Percentiles rank a stretch among this genome's conserved stretches.
Evolutionary conservation across 2,797 vertebrate species (phyloP).

Genomic region (Nyctibius grandis): DNA sequence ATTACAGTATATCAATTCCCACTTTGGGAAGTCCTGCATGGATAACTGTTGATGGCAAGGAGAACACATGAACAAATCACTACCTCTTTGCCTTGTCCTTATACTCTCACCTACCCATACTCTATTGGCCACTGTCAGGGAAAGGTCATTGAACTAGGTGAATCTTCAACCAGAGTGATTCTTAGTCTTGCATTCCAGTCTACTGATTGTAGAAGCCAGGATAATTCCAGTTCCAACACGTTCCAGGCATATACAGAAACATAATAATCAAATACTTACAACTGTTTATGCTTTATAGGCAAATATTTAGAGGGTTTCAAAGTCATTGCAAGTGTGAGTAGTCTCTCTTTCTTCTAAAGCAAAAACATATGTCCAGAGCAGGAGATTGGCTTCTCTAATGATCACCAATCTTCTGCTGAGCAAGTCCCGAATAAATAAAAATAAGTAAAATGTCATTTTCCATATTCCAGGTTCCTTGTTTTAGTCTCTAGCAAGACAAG

Average conservation of each 20-base stretch:
- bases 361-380: rapidly evolving
- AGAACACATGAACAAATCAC: background rate
- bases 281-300: background rate
- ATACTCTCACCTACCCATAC: background rate
- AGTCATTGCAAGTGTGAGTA: rapidly evolving
- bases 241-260: background rate
- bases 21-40: background rate
- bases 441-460: background rate
- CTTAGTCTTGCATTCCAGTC: background rate
- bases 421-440: background rate
- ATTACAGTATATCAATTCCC: background rate
- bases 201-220: background rate
- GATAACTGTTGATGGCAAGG: background rate
- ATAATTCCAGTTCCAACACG: background rate
- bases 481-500: background rate
- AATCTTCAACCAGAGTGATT: background rate
- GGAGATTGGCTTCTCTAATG: background rate
- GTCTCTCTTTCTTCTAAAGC: background rate
- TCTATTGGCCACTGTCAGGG: background rate
- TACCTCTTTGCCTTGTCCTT: background rate
- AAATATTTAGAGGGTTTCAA: background rate
- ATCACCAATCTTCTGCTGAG: background rate
- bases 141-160: background rate
- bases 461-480: background rate
- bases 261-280: background rate